Conservation (phyloP, 2,888 invertebrate genomes). For the Callyntrura sp. region DNA sequence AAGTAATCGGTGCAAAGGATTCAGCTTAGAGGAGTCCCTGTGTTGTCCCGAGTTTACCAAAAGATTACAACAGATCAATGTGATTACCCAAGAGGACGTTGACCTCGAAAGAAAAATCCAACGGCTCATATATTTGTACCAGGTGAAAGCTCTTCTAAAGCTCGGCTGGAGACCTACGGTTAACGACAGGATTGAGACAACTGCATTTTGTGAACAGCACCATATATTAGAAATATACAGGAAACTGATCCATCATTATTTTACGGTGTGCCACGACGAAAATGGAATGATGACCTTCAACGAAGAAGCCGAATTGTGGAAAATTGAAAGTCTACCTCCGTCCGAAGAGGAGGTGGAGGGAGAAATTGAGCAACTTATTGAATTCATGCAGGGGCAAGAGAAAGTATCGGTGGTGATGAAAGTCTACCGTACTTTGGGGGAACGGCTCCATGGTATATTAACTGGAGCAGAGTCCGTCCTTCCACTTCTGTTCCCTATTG, state of each 20-base stretch:
- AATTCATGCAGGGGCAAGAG: no score
- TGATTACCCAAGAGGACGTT: background rate
- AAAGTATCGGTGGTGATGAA: background rate
- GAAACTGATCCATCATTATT: conserved; percentile 2
- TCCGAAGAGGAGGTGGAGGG: background rate
- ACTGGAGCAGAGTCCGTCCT: conserved; percentile 4
- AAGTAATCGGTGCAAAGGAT: background rate
- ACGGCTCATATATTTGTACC: conserved; percentile 10
- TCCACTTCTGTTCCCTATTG: background rate
- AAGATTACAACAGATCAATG: background rate
- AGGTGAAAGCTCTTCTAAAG: background rate
- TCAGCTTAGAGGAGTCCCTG: background rate
- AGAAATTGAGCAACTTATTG: background rate
- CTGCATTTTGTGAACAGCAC: conserved; percentile 5
- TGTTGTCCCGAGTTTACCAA: no score
- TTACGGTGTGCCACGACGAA: background rate
- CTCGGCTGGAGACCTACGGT: conserved; percentile 37
- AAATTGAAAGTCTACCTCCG: no score
- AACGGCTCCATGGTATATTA: background rate
- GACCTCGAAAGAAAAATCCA: background rate
- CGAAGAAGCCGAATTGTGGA: no score
- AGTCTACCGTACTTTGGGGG: background rate
- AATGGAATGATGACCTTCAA: background rate
- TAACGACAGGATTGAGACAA: background rate
- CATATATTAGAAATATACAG: background rate